Evolutionary conservation across 2,888 invertebrate genomes (phyloP).

Genomic region (Hydropsyche betteni): DNA sequence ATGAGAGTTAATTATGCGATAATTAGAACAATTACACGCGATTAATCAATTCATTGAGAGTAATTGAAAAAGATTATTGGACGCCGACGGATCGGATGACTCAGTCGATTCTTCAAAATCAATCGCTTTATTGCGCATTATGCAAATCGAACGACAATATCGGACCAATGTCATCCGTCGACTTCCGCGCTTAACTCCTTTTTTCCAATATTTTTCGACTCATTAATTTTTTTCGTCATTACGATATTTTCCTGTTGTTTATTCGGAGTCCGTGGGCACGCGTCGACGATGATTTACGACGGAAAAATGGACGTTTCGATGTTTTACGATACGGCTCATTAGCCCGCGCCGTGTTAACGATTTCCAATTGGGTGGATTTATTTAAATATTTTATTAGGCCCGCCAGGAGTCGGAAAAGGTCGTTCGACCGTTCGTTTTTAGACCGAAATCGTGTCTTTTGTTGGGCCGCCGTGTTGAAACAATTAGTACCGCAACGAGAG

Average conservation of each 20-base stretch:
- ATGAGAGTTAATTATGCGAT: slow-evolving; percentile 28
- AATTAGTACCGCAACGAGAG: slow-evolving; percentile 12
- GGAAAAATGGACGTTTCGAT: slow-evolving; percentile 24
- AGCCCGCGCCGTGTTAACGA: slow-evolving; percentile 16
- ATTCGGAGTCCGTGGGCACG: too few relatives aligned
- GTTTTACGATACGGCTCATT: slow-evolving; percentile 25
- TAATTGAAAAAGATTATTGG: slow-evolving; percentile 13
- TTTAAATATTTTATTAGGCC: slow-evolving; percentile 24
- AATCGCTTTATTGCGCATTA: too few relatives aligned
- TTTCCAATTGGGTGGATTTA: slow-evolving; percentile 23
- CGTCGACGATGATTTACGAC: slow-evolving; percentile 16
- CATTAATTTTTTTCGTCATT: too few relatives aligned
- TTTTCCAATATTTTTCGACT: too few relatives aligned
- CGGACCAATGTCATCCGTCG: too few relatives aligned
- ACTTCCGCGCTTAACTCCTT: too few relatives aligned
- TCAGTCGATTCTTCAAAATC: too few relatives aligned
- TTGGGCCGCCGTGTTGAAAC: neutral
- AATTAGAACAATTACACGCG: slow-evolving; percentile 31
- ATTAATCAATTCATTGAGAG: slow-evolving; percentile 27
- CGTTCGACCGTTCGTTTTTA: slow-evolving; percentile 3
- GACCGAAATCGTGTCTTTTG: slow-evolving; percentile 18
- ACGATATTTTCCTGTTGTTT: too few relatives aligned
- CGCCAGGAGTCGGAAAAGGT: neutral
- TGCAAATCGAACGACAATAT: too few relatives aligned
- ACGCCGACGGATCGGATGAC: neutral